phyloP scores from a whole-genome alignment of 2,113 vertebrate genomes.

The Smithornis capensis region DNA sequence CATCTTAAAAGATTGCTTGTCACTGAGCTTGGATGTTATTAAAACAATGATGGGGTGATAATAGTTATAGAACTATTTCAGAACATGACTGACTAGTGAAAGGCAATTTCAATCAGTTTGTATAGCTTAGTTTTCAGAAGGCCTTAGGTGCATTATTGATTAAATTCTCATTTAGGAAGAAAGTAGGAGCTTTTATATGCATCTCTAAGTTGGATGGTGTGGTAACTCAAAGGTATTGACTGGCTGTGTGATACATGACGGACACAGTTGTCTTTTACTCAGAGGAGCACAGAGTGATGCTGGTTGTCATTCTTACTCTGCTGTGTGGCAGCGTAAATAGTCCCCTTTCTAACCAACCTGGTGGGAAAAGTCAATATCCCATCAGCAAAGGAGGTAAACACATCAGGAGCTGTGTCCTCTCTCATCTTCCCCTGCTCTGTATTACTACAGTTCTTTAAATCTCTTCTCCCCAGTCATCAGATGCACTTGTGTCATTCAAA shows the following conservation, averaged over 20 bases:
- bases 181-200: slow-evolving; percentile 71
- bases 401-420: slow-evolving; percentile 81
- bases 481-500: slow-evolving; percentile 76
- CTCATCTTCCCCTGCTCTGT: slow-evolving; percentile 76
- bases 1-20: neutral
- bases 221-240: slow-evolving; percentile 70
- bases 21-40: neutral
- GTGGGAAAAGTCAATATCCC: slow-evolving; percentile 89
- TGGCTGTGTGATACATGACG: slow-evolving; percentile 63
- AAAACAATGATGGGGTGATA: neutral
- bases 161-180: slow-evolving; percentile 66
- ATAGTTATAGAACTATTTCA: neutral
- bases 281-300: slow-evolving; percentile 70
- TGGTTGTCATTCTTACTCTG: slow-evolving; percentile 80
- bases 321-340: slow-evolving; percentile 83
- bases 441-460: slow-evolving; percentile 74
- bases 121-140: slow-evolving; percentile 47
- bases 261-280: slow-evolving; percentile 75
- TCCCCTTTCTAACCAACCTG: slow-evolving; percentile 85
- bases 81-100: neutral
- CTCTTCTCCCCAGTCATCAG: slow-evolving; percentile 73
- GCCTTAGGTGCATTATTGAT: slow-evolving; percentile 65
- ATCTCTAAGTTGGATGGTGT: slow-evolving; percentile 62
- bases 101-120: slow-evolving; percentile 17
- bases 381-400: slow-evolving; percentile 86